Base-by-base conservation (phyloP, 2,113 vertebrate species). In the Malurus melanocephalus region DNA sequence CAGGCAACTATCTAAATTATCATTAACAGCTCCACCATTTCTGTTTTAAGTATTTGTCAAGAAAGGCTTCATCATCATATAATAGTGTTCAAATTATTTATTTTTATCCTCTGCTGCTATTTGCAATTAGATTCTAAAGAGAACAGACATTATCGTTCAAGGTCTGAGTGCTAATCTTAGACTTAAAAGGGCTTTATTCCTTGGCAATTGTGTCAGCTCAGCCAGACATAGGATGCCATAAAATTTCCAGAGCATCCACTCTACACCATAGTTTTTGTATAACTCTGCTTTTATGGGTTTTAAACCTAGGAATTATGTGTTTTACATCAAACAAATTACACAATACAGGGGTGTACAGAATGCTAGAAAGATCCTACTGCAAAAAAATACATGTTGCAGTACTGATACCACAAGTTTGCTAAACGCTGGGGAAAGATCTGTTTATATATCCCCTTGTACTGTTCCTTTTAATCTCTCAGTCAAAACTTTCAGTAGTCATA, bases 81-180 rank as follows among this genome's bases (percentile, higher is more conserved):
- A 89, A 81, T 56, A 85, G 80, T 81, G 38, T 76, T 94, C 55
- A 92, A 82, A 68, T 85, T 93, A 91, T 91, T 91, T 95, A 75
- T 88, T 93, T 94, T 87, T 90, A 94, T 80, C 52, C n/a, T 88
- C 42, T 89, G 57, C 69, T 92, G 55, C 83, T 87, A 88, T 78
- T 79, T 94, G 79, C 52, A 85, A 66, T 84, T 93, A 89, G 80
- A 77, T 74, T 84, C 87, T 87, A 75, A 91, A 87, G 77, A 81
- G 82, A 91, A 84, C 80, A 92, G 82, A 87, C n/a, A 0, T 89
- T 87, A 57, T 62, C 59, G 66, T 68, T 90, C 35, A 68, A 90
- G 67, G 80, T 23, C 74, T 89, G 87, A 90, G 81, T 85, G 74
- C 86, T 94, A 67, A 82, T 90, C 80, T 65, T 84, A 33, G 71